Base-by-base conservation (phyloP, 2,113 vertebrate genomes). In the Cheilinus undulatus region DNA sequence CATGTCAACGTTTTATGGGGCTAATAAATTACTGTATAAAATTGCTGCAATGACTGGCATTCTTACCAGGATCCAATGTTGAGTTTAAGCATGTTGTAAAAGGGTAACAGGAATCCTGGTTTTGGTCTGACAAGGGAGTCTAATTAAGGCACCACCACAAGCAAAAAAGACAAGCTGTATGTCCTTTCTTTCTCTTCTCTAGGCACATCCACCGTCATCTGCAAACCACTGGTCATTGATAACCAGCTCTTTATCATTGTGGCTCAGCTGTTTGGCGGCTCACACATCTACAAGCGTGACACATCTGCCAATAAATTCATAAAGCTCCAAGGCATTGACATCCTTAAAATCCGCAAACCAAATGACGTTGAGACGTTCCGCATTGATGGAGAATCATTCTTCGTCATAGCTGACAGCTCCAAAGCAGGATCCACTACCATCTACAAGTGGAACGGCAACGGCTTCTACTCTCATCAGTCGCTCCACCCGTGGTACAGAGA, bases 391-490 rank as follows among this genome's bases (percentile, higher is more conserved):
- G 96, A 97, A 80, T 95, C 95, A 88, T 99, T 96, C 88, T 99
- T 99, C 73, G 93, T 97, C 27, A 95, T 99, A 54, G 97, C 97
- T 3, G 98, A 99, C 93, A 99, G 97, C 91, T 99, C 98, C 81
- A 99, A 99, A 84, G 98, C 97, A 36, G 98, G 98, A 23, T 96
- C 97, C 81, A 99, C 98, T 50, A 99, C 98, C 0, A 94, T 99
- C 89, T 99, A 99, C 93, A 99, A 97, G 78, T 99, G 98, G 98
- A 99, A 99, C 5, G 98, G 98, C 62, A 99, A 99, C 38, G 98
- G 98, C 78, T 99, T 99, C 93, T 99, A 99, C 90, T 98, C 97
- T 20, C 97, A 99, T 87, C 98, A 99, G 77, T 98, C 97, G 59
- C 94, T 99, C 81, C 98, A 99, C 0, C 95, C 93, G 0, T 99